These are phyloP conservation scores for Aelia acuminata DNA, from an alignment of 2,888 invertebrate genomes.

Conservation along the genomic window DNA sequence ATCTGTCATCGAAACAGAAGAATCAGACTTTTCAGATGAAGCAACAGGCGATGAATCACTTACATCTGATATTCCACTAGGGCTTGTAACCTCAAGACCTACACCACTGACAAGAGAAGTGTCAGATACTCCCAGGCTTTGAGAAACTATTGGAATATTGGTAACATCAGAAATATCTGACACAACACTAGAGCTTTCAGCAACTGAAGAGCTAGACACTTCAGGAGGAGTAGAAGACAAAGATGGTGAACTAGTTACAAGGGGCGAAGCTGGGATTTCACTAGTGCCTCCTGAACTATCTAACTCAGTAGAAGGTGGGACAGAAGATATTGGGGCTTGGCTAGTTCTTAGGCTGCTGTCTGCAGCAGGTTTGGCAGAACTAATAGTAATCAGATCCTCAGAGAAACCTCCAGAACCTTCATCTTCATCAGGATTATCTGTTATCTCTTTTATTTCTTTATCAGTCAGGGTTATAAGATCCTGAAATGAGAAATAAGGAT, in stretches of 20 bases:
- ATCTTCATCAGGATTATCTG: slow-evolving; percentile 61
- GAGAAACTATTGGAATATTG: slow-evolving; percentile 65
- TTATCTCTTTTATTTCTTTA: slow-evolving; percentile 20
- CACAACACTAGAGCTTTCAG: not conserved
- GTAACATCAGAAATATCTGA: slow-evolving; percentile 61
- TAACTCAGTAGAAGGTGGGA: slow-evolving; percentile 56
- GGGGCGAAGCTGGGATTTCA: slow-evolving; percentile 64
- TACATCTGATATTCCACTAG: not conserved
- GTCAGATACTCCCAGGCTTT: slow-evolving; percentile 35
- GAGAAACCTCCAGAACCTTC: slow-evolving; percentile 63
- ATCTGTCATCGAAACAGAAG: not conserved
- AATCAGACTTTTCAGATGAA: not conserved
- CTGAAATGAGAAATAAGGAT: slow-evolving; percentile 12
- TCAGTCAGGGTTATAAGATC: slow-evolving; percentile 46
- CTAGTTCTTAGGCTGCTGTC: slow-evolving; percentile 1
- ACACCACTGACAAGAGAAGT: not conserved
- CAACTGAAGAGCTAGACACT: slow-evolving; percentile 47
- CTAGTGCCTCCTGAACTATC: slow-evolving; percentile 58
- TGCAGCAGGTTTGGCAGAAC: not conserved
- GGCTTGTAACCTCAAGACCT: not conserved
- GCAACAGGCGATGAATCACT: not conserved
- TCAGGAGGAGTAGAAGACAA: slow-evolving; percentile 52
- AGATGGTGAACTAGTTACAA: slow-evolving; percentile 65
- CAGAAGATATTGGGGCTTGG: slow-evolving; percentile 60
- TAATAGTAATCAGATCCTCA: slow-evolving; percentile 60